A percentile compares a stretch with the other conserved stretches of the same genome.
phyloP scores from a whole-genome alignment of 2,888 invertebrate genomes.

The Chloromyia formosa region DNA sequence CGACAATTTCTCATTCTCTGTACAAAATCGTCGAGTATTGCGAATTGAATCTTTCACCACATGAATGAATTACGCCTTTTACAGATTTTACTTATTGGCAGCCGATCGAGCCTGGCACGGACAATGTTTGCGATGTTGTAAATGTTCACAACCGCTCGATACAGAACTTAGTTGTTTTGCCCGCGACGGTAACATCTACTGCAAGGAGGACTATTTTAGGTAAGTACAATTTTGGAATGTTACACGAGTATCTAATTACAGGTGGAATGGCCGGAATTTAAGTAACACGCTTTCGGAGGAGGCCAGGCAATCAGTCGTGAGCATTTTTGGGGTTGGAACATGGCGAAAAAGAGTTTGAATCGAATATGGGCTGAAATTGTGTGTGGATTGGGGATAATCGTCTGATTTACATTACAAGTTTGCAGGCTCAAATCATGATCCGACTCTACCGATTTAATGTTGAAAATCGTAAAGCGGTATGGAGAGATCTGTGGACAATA shows the following conservation, averaged over 20 bases:
- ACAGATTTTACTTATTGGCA: slow-evolving; percentile 77
- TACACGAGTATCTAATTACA: slow-evolving; percentile 36
- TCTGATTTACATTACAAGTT: too few species aligned
- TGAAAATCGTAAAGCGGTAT: too few species aligned
- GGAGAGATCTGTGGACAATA: too few species aligned
- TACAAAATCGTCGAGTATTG: slow-evolving; percentile 19
- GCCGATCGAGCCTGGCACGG: slow-evolving; percentile 92
- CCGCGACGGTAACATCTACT: slow-evolving; percentile 88
- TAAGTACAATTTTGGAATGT: slow-evolving; percentile 61
- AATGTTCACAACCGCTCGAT: slow-evolving; percentile 85
- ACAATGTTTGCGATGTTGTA: slow-evolving; percentile 82
- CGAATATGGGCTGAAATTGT: too few species aligned
- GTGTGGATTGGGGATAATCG: too few species aligned
- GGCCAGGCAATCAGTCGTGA: not conserved
- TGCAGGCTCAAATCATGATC: too few species aligned
- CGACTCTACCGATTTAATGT: too few species aligned
- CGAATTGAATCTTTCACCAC: slow-evolving; percentile 17
- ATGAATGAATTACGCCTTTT: slow-evolving; percentile 13
- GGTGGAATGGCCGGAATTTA: slow-evolving; percentile 14
- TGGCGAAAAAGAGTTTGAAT: not conserved
- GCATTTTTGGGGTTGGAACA: not conserved
- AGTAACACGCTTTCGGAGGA: too few species aligned
- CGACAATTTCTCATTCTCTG: slow-evolving; percentile 14
- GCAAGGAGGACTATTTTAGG: slow-evolving; percentile 95
- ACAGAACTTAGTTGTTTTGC: slow-evolving; percentile 89